Conservation (phyloP, 2,113 vertebrate genomes). For the Antechinus flavipes region DNA sequence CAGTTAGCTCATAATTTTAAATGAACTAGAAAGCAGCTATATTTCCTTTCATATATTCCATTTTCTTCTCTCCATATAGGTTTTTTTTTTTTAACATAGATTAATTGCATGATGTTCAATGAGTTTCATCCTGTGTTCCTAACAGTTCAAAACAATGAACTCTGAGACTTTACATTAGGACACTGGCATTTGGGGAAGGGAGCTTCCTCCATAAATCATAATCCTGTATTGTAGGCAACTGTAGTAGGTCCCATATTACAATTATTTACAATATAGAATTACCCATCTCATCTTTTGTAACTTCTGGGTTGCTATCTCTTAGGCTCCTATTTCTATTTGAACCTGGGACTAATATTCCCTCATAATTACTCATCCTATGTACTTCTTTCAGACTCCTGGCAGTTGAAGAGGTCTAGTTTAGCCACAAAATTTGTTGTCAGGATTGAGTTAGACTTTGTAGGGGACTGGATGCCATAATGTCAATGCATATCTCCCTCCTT, state of each 20-base stretch:
- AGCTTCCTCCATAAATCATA: neutral
- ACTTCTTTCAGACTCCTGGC: neutral
- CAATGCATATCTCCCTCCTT: neutral
- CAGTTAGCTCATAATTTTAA: neutral
- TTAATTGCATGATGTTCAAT: neutral
- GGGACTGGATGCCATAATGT: neutral
- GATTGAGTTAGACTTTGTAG: neutral
- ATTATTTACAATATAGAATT: neutral
- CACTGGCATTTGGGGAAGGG: neutral
- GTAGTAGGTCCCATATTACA: neutral
- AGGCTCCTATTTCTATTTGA: neutral
- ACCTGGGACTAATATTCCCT: neutral
- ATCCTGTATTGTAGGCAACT: neutral
- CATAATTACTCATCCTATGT: neutral
- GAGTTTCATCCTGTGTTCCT: neutral
- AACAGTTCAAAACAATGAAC: neutral
- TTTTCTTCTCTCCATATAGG: accelerated
- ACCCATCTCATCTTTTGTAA: neutral
- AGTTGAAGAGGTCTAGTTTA: neutral
- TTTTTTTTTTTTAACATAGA: too few relatives aligned
- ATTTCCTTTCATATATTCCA: neutral
- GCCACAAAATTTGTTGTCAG: neutral
- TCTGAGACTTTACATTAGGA: neutral
- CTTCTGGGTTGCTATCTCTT: neutral
- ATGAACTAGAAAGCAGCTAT: accelerated